These are phyloP conservation scores for Buceros bicornis DNA, from an alignment of 2,797 vertebrate genomes.

Conservation along the genomic window DNA sequence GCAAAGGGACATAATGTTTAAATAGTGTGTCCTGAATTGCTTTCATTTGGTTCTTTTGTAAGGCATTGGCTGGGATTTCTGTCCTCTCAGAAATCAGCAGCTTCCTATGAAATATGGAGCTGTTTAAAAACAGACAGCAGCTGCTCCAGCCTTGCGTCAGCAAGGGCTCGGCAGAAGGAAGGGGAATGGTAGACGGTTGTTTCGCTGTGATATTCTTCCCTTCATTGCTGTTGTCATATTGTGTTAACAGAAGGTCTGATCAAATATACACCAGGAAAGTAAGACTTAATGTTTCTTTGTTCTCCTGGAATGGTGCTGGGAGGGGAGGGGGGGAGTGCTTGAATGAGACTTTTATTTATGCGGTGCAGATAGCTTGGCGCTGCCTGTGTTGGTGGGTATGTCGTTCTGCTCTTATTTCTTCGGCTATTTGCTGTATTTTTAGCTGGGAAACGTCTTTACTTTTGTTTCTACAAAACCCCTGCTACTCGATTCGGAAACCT, in stretches of 20 bases:
- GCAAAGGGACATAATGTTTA: slow-evolving; percentile 32
- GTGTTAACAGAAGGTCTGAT: slow-evolving; percentile 73
- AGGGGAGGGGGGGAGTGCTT: slow-evolving; percentile 4
- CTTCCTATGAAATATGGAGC: slow-evolving; percentile 71
- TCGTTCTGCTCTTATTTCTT: slow-evolving; percentile 51
- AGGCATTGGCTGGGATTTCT: slow-evolving; percentile 65
- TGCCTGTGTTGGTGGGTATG: background rate
- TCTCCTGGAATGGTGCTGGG: slow-evolving; percentile 55
- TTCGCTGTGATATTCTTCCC: slow-evolving; percentile 59
- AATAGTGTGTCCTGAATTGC: slow-evolving; percentile 57
- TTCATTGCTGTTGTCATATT: slow-evolving; percentile 64
- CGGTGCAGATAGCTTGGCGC: background rate
- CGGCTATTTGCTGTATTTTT: slow-evolving; percentile 25
- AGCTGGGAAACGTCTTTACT: slow-evolving; percentile 41
- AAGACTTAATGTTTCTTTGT: slow-evolving; percentile 75
- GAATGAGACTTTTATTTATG: slow-evolving; percentile 72
- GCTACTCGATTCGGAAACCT: background rate
- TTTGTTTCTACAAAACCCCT: slow-evolving; percentile 30
- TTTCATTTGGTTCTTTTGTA: slow-evolving; percentile 68
- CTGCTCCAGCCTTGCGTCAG: slow-evolving; percentile 71
- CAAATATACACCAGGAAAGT: slow-evolving; percentile 68
- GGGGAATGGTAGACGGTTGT: slow-evolving; percentile 61
- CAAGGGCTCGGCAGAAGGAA: slow-evolving; percentile 55
- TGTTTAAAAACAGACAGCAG: slow-evolving; percentile 75
- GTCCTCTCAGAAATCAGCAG: slow-evolving; percentile 70